Evolutionary conservation across 2,113 vertebrate genomes (phyloP).

Genomic region (Cebus imitator): DNA sequence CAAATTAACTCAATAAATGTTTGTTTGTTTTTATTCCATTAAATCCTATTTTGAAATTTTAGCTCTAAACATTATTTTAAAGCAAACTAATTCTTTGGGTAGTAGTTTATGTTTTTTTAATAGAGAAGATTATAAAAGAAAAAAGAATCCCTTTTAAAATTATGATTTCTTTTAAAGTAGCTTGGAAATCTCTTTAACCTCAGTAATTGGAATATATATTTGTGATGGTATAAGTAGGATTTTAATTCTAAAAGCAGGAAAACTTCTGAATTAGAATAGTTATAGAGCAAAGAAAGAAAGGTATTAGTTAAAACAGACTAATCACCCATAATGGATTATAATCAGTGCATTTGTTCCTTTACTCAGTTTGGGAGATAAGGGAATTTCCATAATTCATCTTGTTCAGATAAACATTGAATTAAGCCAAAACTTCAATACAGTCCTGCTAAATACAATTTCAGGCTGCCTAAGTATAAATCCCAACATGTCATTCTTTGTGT

Average conservation of each 20-base stretch:
- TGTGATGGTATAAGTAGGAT: neutral
- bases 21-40: conserved; percentile 44
- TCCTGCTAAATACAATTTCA: neutral
- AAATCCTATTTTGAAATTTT: neutral
- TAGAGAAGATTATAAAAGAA: neutral
- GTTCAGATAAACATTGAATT: neutral
- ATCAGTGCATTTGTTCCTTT: neutral
- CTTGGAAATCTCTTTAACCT: neutral
- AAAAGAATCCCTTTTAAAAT: neutral
- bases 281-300: neutral
- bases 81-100: neutral
- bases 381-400: neutral
- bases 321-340: neutral
- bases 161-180: neutral
- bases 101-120: neutral
- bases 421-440: neutral
- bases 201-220: neutral
- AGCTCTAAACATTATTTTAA: conserved; percentile 6
- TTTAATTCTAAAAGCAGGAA: conserved; percentile 16
- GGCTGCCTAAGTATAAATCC: neutral
- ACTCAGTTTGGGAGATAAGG: neutral
- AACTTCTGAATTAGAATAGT: neutral
- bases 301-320: neutral
- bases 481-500: neutral
- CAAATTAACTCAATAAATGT: conserved; percentile 5